A percentile compares a stretch with the other conserved stretches of the same genome.
Evolutionary conservation across 2,113 vertebrate genomes (phyloP).

Genomic region (Apteryx owenii): DNA sequence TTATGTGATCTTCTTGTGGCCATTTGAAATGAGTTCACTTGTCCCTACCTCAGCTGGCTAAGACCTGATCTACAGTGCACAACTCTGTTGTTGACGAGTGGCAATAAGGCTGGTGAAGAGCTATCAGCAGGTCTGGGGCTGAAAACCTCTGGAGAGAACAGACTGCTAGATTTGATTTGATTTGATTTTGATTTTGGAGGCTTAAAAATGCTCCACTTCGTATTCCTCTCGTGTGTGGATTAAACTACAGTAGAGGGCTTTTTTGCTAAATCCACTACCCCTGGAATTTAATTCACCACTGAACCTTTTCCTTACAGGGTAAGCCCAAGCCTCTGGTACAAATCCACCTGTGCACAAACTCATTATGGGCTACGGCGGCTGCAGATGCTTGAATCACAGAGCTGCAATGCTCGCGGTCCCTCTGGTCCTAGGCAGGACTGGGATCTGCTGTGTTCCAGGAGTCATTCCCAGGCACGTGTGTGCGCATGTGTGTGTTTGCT

Average conservation of each 20-base stretch:
- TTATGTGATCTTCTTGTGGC: not conserved
- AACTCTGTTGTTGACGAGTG: not conserved
- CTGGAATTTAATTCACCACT: not conserved
- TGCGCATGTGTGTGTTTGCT: not conserved
- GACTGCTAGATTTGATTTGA: not conserved
- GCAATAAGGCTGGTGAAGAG: not conserved
- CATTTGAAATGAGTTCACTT: not conserved
- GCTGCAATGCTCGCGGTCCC: accelerated
- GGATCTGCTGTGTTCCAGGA: not conserved
- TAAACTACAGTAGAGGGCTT: not conserved
- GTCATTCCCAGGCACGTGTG: accelerated
- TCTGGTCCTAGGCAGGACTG: accelerated
- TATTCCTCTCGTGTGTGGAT: not conserved
- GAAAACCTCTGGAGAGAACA: not conserved
- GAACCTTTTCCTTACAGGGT: not conserved
- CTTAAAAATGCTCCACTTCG: not conserved
- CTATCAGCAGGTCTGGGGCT: not conserved
- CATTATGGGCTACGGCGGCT: accelerated
- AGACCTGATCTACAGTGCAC: not conserved
- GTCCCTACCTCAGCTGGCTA: not conserved
- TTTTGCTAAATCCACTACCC: not conserved
- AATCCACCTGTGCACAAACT: not conserved
- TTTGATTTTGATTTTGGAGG: not conserved
- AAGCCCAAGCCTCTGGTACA: accelerated
- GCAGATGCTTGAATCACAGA: not conserved